These are phyloP conservation scores for Nomia melanderi DNA, from an alignment of 1,140 invertebrate genomes.

Conservation along the genomic window DNA sequence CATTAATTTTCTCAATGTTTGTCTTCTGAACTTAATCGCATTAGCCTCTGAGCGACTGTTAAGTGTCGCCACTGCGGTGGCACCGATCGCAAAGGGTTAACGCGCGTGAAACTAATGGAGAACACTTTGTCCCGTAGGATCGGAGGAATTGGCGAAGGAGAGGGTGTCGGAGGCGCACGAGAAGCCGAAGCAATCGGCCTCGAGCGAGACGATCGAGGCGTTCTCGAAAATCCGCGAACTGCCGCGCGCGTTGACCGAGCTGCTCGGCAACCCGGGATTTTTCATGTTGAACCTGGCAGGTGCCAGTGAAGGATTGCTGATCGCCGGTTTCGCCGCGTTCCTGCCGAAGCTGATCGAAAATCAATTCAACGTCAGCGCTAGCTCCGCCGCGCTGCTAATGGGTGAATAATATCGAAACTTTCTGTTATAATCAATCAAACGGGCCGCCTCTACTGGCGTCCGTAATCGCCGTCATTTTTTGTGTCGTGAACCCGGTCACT, in stretches of 20 bases:
- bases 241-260: conserved; percentile 84
- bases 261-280: conserved; percentile 90
- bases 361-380: conserved; percentile 89
- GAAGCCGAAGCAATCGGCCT: conserved; percentile 44
- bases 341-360: conserved; percentile 92
- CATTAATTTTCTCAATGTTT: too few relatives aligned
- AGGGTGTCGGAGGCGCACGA: conserved; percentile 87
- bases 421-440: conserved; percentile 42
- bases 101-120: not conserved
- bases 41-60: too few relatives aligned
- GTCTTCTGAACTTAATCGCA: too few relatives aligned
- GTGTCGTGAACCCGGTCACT: not conserved
- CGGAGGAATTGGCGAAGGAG: conserved; percentile 84
- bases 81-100: too few relatives aligned
- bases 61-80: too few relatives aligned
- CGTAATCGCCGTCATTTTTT: conserved; percentile 23
- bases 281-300: conserved; percentile 90
- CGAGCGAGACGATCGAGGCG: conserved; percentile 76
- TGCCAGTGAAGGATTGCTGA: conserved; percentile 88
- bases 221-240: conserved; percentile 85
- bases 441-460: not conserved
- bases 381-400: conserved; percentile 87
- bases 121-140: conserved; percentile 77
- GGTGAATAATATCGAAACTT: conserved; percentile 81
- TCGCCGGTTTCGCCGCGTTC: conserved; percentile 91